Base-by-base conservation (phyloP, 2,797 vertebrate genomes). In the Sebastes kiyomatsui region DNA sequence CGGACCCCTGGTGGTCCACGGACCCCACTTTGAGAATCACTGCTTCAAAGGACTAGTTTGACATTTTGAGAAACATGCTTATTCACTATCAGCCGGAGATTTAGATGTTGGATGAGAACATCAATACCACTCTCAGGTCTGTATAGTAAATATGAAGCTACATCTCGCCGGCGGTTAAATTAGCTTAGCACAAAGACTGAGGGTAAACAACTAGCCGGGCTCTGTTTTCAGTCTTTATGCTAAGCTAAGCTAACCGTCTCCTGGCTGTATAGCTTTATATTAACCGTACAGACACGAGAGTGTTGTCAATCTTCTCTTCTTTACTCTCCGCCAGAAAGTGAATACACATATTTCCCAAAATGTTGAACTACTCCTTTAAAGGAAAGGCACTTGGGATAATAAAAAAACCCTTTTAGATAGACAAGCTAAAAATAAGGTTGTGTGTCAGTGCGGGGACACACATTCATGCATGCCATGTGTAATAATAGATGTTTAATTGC, bases 401-500 rank as follows among this genome's bases (percentile, higher is more conserved):
- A 12, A 25, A 33, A 9, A 11, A 52, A 6, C 1, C 0, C 3
- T 1, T 62, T 18, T n/a, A 25, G 13, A 54, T 42, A 27, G 18
- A 58, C 20, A 9, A 62, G 49, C 16, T 59, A 30, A 67, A 65
- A 75, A 68, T 55, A 60, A 28, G 22, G 1, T 52, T 72, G n/a
- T 30, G 30, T 66, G 30, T n/a, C 5, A 16, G 25, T 49, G 42
- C n/a, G 38, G 22, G 11, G 22, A 49, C 56, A 32, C 49, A 22
- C 52, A 54, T 54, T 28, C 20, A 32, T 49, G 7, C 32, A 2
- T 27, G n/a, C 61, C 13, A 38, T 8, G 13, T 72, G 68, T 60
- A 71, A 59, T 59, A 59, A 59, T 46, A 72, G 2, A 71, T 14
- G 25, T 59, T 71, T 10, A 72, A 64, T 66, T 58, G 42, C 82